Conservation (phyloP, 2,888 invertebrate genomes). For the Agrotis ipsilon region DNA sequence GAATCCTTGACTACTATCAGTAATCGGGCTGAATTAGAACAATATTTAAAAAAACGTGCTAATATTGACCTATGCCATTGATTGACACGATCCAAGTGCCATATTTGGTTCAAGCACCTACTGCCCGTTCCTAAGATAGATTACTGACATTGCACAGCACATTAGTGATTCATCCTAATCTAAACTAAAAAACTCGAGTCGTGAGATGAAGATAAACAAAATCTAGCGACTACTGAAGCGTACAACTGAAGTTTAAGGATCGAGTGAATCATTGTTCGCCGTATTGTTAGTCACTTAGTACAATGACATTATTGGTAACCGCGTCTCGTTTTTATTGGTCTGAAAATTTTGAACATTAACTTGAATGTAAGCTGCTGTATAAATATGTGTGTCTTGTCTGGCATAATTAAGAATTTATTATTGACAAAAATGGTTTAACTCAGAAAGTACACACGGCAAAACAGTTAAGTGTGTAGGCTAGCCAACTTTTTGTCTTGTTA, state of each 20-base stretch:
- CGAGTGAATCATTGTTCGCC: conserved; percentile 39
- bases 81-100: neutral
- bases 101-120: neutral
- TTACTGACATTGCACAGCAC: neutral
- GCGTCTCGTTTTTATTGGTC: conserved; percentile 24
- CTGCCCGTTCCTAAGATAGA: conserved; percentile 4
- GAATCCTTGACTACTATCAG: too few relatives aligned
- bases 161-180: conserved; percentile 26
- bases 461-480: neutral
- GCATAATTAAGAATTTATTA: neutral
- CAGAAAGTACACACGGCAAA: conserved; percentile 23
- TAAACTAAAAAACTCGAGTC: conserved; percentile 18
- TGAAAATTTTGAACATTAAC: neutral
- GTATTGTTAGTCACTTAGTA: conserved; percentile 40
- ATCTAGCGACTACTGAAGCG: conserved; percentile 29
- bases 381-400: conserved; percentile 28
- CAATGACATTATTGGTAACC: conserved; percentile 26
- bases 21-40: too few relatives aligned
- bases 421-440: neutral
- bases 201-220: conserved; percentile 28
- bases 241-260: conserved; percentile 25
- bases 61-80: neutral
- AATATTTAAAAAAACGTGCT: too few relatives aligned
- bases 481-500: neutral
- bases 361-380: conserved; percentile 10